Evolutionary conservation across 2,888 invertebrate genomes (phyloP).

Genomic region (Nyleta sp.): DNA sequence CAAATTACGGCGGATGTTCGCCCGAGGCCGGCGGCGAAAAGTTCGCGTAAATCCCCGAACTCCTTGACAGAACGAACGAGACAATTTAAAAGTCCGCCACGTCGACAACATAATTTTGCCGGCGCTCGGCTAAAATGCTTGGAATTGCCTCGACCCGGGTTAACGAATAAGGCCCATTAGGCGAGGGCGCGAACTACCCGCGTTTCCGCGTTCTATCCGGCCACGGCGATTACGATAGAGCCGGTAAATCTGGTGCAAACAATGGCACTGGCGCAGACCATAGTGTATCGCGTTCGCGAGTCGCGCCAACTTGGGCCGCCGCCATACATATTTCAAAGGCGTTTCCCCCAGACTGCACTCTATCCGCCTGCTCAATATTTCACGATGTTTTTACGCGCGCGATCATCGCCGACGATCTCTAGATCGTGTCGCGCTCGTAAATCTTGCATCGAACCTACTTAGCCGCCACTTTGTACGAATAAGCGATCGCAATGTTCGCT

Average conservation of each 20-base stretch:
- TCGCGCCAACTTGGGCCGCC: conserved; percentile 25
- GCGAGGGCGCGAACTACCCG: conserved; percentile 5
- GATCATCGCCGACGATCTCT: conserved; percentile 44
- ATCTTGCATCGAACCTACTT: conserved; percentile 48
- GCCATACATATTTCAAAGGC: conserved; percentile 25
- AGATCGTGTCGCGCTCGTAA: conserved; percentile 49
- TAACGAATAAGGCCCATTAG: conserved; percentile 47
- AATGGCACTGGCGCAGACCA: conserved; percentile 43
- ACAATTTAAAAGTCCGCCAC: conserved; percentile 37
- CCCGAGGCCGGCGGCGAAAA: background rate
- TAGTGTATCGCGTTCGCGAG: conserved; percentile 16
- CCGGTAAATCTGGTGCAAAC: conserved; percentile 52
- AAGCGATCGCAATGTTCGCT: conserved; percentile 23
- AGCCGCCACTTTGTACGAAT: conserved; percentile 46
- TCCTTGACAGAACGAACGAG: conserved; percentile 12
- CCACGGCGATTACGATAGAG: conserved; percentile 23
- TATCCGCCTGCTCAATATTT: conserved; percentile 45
- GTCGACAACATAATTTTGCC: conserved; percentile 27
- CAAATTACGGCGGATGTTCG: conserved; percentile 13
- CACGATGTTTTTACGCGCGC: conserved; percentile 46
- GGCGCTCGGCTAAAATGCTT: background rate
- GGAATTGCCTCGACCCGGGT: conserved; percentile 9
- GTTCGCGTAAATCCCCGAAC: conserved; percentile 14
- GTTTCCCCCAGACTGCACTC: conserved; percentile 33
- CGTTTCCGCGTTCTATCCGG: too few species aligned